Base-by-base conservation (phyloP, 2,797 vertebrate species). In the Zenarchopterus dispar region DNA sequence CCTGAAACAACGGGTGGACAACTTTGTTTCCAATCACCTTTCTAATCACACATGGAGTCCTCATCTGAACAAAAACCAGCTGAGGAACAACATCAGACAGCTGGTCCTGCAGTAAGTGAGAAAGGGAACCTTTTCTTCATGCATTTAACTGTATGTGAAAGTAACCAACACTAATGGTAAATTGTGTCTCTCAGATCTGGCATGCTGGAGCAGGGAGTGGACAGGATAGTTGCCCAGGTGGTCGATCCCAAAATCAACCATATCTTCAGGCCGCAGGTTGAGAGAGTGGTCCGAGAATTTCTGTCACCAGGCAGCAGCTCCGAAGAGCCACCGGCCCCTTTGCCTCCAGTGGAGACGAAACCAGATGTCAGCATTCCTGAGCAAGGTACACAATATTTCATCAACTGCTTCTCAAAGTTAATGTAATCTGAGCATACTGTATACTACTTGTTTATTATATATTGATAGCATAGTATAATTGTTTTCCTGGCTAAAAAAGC, bases 41-140 rank as follows among this genome's bases (percentile, higher is more conserved):
- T 96, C 97, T 0, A 98, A 96, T 84, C 98, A 99, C 83, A 99
- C 98, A 0, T 99, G 98, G 98, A 99, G 98, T 73, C 97, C 98
- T 51, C 97, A 99, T 80, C 91, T 99, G 74, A 99, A 99, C 91
- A 99, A 99, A 90, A 99, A 99, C 91, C 98, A 99, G 86, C 91
- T 99, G 71, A 94, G 98, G 70, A 99, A 99, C 92, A 99, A 96
- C 81, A 98, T 99, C 85, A 88, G 98, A 33, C 98, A 99, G 70
- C 95, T 99, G 39, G 97, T 99, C 67, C 92, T 98, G 54, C 98
- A 99, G 98, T 99, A 93, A 94, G 98, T 94, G 39, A 19, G 2
- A 56, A 49, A 8, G n/a, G 7, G 1, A 1, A 9, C 6, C 18
- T 28, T 1, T 13, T 51, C 3, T 19, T 61, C 9, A 39, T 17